Base-by-base conservation (phyloP, 2,888 invertebrate genomes). In the Drosophila pseudotakahashii region DNA sequence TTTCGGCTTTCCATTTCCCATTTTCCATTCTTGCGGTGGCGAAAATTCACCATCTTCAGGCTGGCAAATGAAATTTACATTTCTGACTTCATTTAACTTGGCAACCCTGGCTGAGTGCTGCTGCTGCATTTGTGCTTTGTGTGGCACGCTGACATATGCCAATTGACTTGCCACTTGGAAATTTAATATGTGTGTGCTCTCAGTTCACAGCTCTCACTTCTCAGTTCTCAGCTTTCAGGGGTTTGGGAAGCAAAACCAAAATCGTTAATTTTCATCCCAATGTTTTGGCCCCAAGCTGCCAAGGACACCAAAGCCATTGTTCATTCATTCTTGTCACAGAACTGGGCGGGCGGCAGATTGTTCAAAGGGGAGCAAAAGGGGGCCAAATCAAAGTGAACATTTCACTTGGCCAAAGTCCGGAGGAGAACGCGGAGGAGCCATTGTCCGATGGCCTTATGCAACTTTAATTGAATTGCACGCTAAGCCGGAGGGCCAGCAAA, bases 81-180 rank as follows among this genome's bases (percentile, higher is more conserved):
- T 84, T 83, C 72, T 82, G 82, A 83, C 87, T 87, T 77, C 84
- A 83, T 83, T 83, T 87, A 77, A 84, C 81, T 81, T 87, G 79
- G 62, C 75, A 81, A 72, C 75, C 77, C 61, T 59, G 60, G 34
- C 41, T 13, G 51, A 34, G 39, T 37, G 50, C 14, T 16, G 14
- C 36, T 6, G 13, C 30, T 10, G 30, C 30, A 10, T 42, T 3
- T 16, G 23, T 67, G 69, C 71, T 53, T 59, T 60, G 45, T 59
- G 64, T 42, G 67, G 61, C 67, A 53, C 34, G 19, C 50, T 41
- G 52, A 69, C 69, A 69, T 54, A 47, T 70, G 61, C 69, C 81
- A 85, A 82, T 81, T 81, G 82, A 85, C 82, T 84, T 82, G 79
- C 58, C 67, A 67, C 74, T 79, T 53, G 68, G 77, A 74, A 70